A percentile compares a stretch with the other conserved stretches of the same genome.
Conservation (phyloP, 35 echinoderm and acorn worm species). For the Ophiothrix spiculata region DNA sequence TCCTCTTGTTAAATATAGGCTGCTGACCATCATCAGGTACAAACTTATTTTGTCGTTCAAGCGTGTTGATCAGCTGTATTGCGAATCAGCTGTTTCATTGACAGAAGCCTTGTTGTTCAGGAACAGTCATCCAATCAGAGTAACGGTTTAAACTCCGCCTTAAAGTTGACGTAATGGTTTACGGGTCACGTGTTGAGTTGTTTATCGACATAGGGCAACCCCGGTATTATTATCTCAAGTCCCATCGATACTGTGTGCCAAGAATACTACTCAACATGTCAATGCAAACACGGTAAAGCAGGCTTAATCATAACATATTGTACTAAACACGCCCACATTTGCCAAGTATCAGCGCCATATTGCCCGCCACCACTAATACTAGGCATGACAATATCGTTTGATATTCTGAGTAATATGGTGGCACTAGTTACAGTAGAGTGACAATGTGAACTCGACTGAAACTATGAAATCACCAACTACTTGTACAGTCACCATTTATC, state of each 20-base stretch:
- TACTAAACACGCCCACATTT: background rate
- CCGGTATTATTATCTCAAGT: no score
- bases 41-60: no score
- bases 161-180: background rate
- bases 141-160: background rate
- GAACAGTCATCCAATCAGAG: background rate
- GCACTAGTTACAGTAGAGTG: no score
- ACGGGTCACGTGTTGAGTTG: background rate
- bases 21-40: no score
- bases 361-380: background rate
- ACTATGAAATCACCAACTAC: no score
- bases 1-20: background rate
- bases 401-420: no score
- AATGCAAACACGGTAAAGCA: background rate
- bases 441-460: no score
- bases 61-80: background rate
- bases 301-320: background rate
- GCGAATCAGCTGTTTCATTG: conserved; percentile 1
- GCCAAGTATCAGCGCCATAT: background rate
- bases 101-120: background rate
- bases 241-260: background rate
- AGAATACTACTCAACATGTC: background rate
- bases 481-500: no score
- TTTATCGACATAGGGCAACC: conserved; percentile 3
- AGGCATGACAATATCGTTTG: no score